Evolutionary conservation across 2,888 invertebrate species (phyloP).

Genomic region (Callinectes sapidus): DNA sequence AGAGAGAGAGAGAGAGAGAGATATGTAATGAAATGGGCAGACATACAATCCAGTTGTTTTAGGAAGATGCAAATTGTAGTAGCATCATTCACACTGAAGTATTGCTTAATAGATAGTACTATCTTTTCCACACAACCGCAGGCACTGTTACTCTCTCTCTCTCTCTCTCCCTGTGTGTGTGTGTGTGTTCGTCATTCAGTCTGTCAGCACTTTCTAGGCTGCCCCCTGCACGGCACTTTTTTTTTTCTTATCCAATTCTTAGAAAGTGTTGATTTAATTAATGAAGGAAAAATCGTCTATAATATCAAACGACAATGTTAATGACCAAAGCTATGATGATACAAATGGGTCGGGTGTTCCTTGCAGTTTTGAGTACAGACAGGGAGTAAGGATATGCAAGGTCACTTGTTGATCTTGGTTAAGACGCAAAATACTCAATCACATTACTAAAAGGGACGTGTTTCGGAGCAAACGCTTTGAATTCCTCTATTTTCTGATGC

Average conservation of each 20-base stretch:
- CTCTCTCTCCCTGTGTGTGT: no score
- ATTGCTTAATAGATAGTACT: no score
- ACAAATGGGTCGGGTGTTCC: neutral
- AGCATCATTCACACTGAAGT: no score
- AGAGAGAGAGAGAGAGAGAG: constrained; percentile 42
- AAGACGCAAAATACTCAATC: neutral
- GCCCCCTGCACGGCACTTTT: neutral
- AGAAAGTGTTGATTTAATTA: neutral
- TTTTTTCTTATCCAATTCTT: neutral
- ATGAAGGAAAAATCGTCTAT: neutral
- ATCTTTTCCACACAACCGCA: no score
- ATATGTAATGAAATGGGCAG: neutral
- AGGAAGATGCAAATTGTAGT: no score
- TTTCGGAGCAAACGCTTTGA: neutral
- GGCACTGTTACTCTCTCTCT: no score
- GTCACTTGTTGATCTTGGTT: neutral
- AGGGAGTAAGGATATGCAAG: neutral
- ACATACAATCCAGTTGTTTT: no score
- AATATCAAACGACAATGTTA: no score
- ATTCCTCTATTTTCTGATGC: neutral
- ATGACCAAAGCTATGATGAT: neutral
- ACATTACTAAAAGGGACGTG: neutral
- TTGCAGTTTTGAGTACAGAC: neutral
- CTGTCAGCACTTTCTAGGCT: neutral
- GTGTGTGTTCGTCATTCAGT: no score